Percentiles rank a stretch among this genome's conserved stretches.
These are phyloP conservation scores for Callipepla squamata DNA, from an alignment of 2,113 vertebrate species.

Conservation along the genomic window DNA sequence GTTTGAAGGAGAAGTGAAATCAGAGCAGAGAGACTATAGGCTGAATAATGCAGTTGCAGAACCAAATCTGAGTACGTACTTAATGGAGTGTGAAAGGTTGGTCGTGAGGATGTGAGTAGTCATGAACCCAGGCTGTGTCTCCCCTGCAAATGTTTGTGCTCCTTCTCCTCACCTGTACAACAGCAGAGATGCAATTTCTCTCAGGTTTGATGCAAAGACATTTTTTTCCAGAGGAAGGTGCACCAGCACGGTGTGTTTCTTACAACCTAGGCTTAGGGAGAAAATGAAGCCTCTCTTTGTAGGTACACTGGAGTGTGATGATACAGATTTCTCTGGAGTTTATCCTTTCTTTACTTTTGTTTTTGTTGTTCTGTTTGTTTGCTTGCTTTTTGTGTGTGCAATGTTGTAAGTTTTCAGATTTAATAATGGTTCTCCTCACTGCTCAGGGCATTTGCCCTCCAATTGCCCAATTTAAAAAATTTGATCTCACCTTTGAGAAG, in stretches of 20 bases:
- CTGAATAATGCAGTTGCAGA: background rate
- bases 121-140: background rate
- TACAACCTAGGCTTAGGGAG: background rate
- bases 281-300: background rate
- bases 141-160: background rate
- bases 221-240: background rate
- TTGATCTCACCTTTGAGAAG: background rate
- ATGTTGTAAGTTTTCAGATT: background rate
- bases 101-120: background rate
- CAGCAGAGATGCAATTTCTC: background rate
- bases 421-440: background rate
- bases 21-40: background rate
- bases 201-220: background rate
- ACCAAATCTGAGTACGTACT: background rate
- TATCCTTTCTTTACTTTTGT: background rate
- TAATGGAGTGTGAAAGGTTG: background rate
- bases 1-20: background rate
- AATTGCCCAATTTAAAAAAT: background rate
- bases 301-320: background rate
- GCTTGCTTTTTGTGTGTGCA: background rate
- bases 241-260: accelerated
- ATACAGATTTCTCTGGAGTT: background rate
- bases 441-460: background rate
- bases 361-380: background rate
- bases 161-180: background rate